Conservation (phyloP, 1,140 invertebrate species). For the Ditylenchus dipsaci region DNA sequence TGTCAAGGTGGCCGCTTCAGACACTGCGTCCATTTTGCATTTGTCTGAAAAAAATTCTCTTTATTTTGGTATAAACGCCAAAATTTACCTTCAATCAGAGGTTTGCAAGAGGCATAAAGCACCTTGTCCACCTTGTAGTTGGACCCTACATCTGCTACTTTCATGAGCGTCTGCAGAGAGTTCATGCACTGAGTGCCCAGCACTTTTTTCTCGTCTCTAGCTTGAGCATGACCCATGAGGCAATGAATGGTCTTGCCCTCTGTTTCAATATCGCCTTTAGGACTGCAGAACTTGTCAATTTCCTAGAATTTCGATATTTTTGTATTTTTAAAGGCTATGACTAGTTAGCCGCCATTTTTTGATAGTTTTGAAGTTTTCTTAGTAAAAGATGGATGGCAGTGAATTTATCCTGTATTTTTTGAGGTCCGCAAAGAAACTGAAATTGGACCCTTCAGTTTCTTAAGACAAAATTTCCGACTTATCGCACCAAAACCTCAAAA, state of each 20-base stretch:
- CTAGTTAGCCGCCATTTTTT: too few relatives aligned
- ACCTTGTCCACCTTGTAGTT: slow-evolving; percentile 58
- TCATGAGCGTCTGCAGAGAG: slow-evolving; percentile 46
- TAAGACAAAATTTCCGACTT: too few relatives aligned
- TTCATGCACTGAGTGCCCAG: slow-evolving; percentile 49
- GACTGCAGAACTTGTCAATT: slow-evolving; percentile 58
- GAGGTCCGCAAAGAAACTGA: too few relatives aligned
- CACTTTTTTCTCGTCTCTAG: slow-evolving; percentile 42
- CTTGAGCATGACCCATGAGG: slow-evolving; percentile 78
- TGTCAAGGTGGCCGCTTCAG: slow-evolving; percentile 66
- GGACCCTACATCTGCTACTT: slow-evolving; percentile 55
- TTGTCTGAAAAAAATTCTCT: slow-evolving; percentile 23
- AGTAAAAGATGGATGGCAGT: too few relatives aligned
- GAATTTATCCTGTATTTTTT: too few relatives aligned
- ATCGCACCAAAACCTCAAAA: too few relatives aligned
- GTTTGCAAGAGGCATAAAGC: slow-evolving; percentile 50
- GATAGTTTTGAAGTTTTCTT: too few relatives aligned
- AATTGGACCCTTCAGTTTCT: too few relatives aligned
- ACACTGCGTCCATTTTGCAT: slow-evolving; percentile 50
- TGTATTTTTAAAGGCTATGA: background rate
- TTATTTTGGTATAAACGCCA: background rate
- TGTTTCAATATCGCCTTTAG: slow-evolving; percentile 64
- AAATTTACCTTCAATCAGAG: slow-evolving; percentile 49
- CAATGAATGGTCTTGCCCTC: slow-evolving; percentile 89
- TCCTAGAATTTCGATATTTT: slow-evolving; percentile 8